Conservation (phyloP, 2,797 vertebrate genomes). For the Gymnocypris eckloni region DNA sequence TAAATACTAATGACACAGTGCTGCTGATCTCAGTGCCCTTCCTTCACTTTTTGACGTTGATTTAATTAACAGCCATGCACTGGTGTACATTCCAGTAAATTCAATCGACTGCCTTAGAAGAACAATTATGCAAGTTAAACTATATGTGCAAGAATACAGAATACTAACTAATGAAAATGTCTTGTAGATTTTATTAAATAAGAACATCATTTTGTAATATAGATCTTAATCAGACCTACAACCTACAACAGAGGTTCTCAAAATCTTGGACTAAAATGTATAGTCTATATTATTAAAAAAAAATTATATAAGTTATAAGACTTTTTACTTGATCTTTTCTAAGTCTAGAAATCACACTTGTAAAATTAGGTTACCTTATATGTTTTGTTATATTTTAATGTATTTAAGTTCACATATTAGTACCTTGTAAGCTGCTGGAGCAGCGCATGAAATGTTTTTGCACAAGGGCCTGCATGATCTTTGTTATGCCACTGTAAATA, state of each 20-base stretch:
- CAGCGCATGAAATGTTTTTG: background rate
- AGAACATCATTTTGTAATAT: background rate
- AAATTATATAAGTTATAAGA: too few relatives aligned
- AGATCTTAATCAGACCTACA: background rate
- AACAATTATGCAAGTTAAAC: slow-evolving; percentile 35
- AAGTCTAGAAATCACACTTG: too few relatives aligned
- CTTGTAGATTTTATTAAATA: background rate
- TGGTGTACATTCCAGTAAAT: slow-evolving; percentile 35
- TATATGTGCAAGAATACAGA: background rate
- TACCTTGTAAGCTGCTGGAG: background rate
- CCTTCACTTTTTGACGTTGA: slow-evolving; percentile 40
- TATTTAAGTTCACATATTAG: background rate
- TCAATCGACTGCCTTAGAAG: slow-evolving; percentile 12
- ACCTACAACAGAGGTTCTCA: too few relatives aligned
- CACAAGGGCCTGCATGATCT: background rate
- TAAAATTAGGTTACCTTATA: too few relatives aligned
- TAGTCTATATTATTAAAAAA: background rate
- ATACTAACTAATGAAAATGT: background rate
- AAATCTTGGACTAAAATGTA: background rate
- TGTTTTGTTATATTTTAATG: background rate
- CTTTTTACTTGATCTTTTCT: too few relatives aligned
- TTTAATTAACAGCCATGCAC: slow-evolving; percentile 42
- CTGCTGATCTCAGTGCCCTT: slow-evolving; percentile 40
- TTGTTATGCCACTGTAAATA: background rate
- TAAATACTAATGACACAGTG: slow-evolving; percentile 48